These are phyloP conservation scores for Dendronephthya gigantea DNA, from an alignment of 64 coral and sea anemone genomes.

Conservation along the genomic window DNA sequence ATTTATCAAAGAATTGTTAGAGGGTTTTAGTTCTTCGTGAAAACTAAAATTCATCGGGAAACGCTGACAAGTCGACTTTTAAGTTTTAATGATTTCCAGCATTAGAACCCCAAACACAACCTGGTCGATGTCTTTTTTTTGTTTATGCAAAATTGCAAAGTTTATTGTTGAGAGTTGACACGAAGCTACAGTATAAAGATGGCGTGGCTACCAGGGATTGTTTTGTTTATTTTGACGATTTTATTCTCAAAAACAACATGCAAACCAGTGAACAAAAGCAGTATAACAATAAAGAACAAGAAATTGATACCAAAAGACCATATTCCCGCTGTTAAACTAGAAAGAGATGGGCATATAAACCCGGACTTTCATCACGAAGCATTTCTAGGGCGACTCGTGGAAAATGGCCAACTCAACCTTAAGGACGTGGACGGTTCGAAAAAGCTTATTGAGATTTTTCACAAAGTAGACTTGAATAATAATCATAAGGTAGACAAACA, in stretches of 20 bases:
- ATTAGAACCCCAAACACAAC: no score
- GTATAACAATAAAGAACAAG: slow-evolving; percentile 50
- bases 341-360: slow-evolving; percentile 88
- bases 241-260: background rate
- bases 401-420: slow-evolving; percentile 60
- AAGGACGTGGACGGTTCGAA: slow-evolving; percentile 75
- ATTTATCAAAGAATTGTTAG: no score
- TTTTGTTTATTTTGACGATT: background rate
- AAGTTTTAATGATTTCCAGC: no score
- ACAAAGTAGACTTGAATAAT: slow-evolving; percentile 68
- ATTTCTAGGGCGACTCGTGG: slow-evolving; percentile 77
- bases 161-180: background rate
- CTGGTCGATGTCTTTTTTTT: background rate
- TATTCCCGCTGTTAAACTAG: slow-evolving; percentile 62
- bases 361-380: slow-evolving; percentile 92
- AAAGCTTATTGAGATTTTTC: slow-evolving; percentile 81
- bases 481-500: slow-evolving; percentile 64
- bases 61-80: no score
- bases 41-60: no score
- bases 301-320: slow-evolving; percentile 72
- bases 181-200: background rate
- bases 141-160: background rate
- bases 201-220: background rate
- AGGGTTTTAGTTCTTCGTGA: no score
- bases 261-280: slow-evolving; percentile 57